Evolutionary conservation across 2,888 invertebrate genomes (phyloP), one percentile per base, ranked within the genome.

Genomic region (Eurytoma californica): DNA sequence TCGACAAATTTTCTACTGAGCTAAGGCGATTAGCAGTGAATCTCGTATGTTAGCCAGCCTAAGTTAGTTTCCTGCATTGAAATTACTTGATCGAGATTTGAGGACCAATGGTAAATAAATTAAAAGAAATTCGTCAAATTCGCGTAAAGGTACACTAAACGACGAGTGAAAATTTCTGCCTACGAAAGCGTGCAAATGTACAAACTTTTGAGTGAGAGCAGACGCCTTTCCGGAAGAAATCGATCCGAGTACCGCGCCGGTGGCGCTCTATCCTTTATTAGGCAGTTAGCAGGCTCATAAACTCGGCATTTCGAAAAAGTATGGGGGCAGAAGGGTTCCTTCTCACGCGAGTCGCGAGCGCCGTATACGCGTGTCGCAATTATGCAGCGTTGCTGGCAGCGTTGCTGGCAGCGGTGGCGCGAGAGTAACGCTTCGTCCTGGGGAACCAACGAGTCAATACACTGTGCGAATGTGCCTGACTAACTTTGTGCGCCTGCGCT

Each of bases 1-100:
- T 55, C 24, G 39, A 66, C 57, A 74, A 66, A 13, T 1, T 5
- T 63, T 72, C 63, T 66, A 74, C 49, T 57, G 66, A 74, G 73
- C 73, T 74, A 39, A 66, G 47, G 55, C 65, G 55, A 47, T 63
- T 65, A 73, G 24, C 39, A 39, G 39, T 39, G 39, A 39, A 24
- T 24, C 24, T 24, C 24, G 24, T 24, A 24, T 2, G 24, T 24
- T 24, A 24, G 24, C 24, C 1, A 24, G 1, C 24, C 2, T 24
- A 24, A 2, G 1, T 24, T 24, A 24, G 24, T 24, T 24, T 2
- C 24, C 24, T 24, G 24, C 24, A 24, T 24, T 24, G 24, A 24
- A 24, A 24, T 24, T 24, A 24, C 24, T 24, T 24, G 24, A 24
- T 24, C 24, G 24, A 24, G 24, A 24, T 24, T 24, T 24, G 1